A percentile compares a stretch with the other conserved stretches of the same genome.
Conservation (phyloP, 1,140 invertebrate genomes). For the Drosophila kanapiae region DNA sequence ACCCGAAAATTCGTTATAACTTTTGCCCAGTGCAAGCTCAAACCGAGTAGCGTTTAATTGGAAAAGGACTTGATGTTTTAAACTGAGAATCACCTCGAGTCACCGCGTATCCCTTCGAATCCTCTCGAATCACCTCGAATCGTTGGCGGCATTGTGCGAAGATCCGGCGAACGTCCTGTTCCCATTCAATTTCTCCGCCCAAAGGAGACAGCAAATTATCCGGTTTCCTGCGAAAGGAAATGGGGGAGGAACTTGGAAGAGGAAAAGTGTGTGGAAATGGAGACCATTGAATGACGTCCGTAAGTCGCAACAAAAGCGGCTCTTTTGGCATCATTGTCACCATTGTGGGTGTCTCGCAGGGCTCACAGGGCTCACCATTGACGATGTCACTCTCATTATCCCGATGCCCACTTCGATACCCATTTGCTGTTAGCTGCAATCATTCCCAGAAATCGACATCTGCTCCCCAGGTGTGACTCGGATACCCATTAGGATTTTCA, state of each 20-base stretch:
- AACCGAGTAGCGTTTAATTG: constrained; percentile 32
- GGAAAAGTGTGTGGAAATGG: constrained; percentile 5
- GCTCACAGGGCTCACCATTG: background rate
- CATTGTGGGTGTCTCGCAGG: constrained; percentile 3
- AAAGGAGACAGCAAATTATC: constrained; percentile 43
- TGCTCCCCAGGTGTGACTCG: constrained; percentile 27
- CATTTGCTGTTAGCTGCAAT: constrained; percentile 12
- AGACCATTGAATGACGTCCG: constrained; percentile 19
- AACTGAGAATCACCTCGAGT: constrained; percentile 1
- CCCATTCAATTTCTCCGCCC: constrained; percentile 7
- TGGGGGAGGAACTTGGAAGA: too few species aligned
- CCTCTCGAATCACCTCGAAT: background rate
- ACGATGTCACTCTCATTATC: constrained; percentile 1
- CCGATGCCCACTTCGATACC: background rate
- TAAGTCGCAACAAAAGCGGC: constrained; percentile 38
- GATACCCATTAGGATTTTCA: background rate
- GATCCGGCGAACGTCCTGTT: constrained; percentile 5
- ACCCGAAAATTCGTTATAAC: background rate
- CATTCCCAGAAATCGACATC: constrained; percentile 27
- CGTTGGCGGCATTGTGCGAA: constrained; percentile 11
- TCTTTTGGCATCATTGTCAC: constrained; percentile 6
- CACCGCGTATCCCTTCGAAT: background rate
- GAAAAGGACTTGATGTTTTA: constrained; percentile 29
- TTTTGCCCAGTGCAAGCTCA: background rate
- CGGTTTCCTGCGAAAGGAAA: constrained; percentile 33